Evolutionary conservation across 2,888 invertebrate species (phyloP).

Genomic region (Luperina nickerlii): DNA sequence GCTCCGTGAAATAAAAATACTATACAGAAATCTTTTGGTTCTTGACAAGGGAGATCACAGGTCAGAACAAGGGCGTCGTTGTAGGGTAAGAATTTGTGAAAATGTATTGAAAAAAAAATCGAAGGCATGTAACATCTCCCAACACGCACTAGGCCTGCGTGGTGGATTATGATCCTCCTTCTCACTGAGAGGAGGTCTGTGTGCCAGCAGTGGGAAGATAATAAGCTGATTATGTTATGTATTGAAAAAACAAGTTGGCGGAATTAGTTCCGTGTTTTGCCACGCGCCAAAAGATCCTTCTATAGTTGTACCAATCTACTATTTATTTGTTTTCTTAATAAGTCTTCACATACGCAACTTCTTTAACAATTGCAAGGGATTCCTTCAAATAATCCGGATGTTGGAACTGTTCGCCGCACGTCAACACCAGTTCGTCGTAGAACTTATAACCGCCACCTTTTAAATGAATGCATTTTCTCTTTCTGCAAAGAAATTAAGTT

Average conservation of each 20-base stretch:
- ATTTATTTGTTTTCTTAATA: neutral
- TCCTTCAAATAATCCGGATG: conserved; percentile 86
- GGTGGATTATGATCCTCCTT: no score
- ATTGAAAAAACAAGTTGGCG: neutral
- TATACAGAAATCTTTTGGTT: neutral
- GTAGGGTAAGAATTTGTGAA: neutral
- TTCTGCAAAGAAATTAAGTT: conserved; percentile 74
- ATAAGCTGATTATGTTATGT: neutral
- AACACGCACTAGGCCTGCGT: no score
- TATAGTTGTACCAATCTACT: neutral
- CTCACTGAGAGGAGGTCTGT: no score
- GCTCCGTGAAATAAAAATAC: neutral
- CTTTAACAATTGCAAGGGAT: conserved; percentile 75
- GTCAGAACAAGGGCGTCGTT: neutral
- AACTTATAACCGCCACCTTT: conserved; percentile 83
- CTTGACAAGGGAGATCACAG: neutral
- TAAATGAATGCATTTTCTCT: conserved; percentile 90
- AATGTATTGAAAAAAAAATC: neutral
- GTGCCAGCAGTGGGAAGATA: no score
- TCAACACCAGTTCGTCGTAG: conserved; percentile 90
- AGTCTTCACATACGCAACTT: conserved; percentile 77
- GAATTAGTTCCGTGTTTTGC: neutral
- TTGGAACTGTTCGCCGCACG: conserved; percentile 90
- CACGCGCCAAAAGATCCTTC: neutral
- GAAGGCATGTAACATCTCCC: no score